These are phyloP conservation scores for Sebastes hubbsi DNA, from an alignment of 2,797 vertebrate genomes.

Conservation along the genomic window DNA sequence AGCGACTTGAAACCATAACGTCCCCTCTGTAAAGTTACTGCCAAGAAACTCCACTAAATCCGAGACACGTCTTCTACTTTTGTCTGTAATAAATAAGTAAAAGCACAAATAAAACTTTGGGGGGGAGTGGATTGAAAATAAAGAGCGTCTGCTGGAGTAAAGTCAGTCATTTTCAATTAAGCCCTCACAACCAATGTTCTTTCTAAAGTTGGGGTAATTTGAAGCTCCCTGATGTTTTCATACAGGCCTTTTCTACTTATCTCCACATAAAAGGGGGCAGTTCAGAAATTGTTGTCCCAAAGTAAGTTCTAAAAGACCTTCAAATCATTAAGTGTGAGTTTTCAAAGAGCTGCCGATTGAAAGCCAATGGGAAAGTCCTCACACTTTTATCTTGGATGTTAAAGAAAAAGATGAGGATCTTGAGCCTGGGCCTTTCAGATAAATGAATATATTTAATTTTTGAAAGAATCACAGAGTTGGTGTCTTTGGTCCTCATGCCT, in stretches of 20 bases:
- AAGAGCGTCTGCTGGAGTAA: conserved; percentile 62
- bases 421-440: conserved; percentile 82
- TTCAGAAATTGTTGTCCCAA: conserved; percentile 87
- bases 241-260: conserved; percentile 81
- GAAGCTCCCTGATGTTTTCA: conserved; percentile 82
- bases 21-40: conserved; percentile 53
- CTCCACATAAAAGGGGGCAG: conserved; percentile 82
- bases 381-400: conserved; percentile 83
- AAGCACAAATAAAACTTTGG: conserved; percentile 77
- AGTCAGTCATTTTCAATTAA: conserved; percentile 82
- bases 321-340: conserved; percentile 84
- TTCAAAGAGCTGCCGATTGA: conserved; percentile 85
- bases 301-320: conserved; percentile 86
- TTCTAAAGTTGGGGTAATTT: conserved; percentile 81
- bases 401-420: conserved; percentile 84
- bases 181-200: conserved; percentile 75
- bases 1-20: not conserved
- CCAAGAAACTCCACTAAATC: conserved; percentile 48
- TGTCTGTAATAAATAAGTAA: conserved; percentile 79
- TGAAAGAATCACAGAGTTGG: conserved; percentile 85
- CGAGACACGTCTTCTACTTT: conserved; percentile 60
- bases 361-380: conserved; percentile 86
- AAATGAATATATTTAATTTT: conserved; percentile 88
- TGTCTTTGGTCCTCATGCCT: conserved; percentile 85
- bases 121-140: conserved; percentile 70